phyloP scores from a whole-genome alignment of 1,140 invertebrate species.

The Pseudomyrmex cubaensis region DNA sequence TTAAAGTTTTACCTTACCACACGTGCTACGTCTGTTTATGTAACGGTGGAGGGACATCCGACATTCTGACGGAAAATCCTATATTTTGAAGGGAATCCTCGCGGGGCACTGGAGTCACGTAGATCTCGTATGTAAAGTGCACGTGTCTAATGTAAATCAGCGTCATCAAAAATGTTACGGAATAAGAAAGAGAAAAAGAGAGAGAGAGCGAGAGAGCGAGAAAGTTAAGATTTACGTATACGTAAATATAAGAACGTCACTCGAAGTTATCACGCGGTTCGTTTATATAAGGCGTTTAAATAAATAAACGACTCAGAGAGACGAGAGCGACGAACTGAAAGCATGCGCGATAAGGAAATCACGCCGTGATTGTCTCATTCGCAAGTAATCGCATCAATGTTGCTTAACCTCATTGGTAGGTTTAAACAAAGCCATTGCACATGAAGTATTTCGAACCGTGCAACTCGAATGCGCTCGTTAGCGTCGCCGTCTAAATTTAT shows the following conservation, averaged over 20 bases:
- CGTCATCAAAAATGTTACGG: slow-evolving; percentile 49
- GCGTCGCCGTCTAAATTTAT: slow-evolving; percentile 20
- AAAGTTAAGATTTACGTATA: slow-evolving; percentile 37
- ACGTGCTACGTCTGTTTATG: too few species aligned
- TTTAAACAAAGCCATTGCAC: slow-evolving; percentile 19
- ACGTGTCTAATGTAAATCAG: slow-evolving; percentile 16
- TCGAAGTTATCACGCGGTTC: slow-evolving; percentile 26
- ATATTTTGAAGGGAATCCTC: slow-evolving; percentile 48
- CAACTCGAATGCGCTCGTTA: slow-evolving; percentile 16
- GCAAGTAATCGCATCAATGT: slow-evolving; percentile 41
- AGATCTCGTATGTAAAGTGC: slow-evolving; percentile 40
- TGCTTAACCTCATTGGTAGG: slow-evolving; percentile 2
- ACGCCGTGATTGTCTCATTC: not conserved
- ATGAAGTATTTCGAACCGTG: not conserved
- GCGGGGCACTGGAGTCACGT: slow-evolving; percentile 34
- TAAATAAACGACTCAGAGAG: slow-evolving; percentile 41
- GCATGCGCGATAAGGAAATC: not conserved
- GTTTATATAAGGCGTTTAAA: slow-evolving; percentile 27
- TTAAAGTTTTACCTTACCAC: slow-evolving; percentile 3
- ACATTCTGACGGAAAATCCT: slow-evolving; percentile 16
- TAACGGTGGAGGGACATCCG: slow-evolving; percentile 13
- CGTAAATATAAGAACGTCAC: slow-evolving; percentile 48
- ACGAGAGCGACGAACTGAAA: not conserved
- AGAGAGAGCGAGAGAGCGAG: not conserved
- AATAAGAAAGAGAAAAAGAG: not conserved